These are phyloP conservation scores for Dermatemys mawii DNA, from an alignment of 2,113 vertebrate genomes.

Conservation along the genomic window DNA sequence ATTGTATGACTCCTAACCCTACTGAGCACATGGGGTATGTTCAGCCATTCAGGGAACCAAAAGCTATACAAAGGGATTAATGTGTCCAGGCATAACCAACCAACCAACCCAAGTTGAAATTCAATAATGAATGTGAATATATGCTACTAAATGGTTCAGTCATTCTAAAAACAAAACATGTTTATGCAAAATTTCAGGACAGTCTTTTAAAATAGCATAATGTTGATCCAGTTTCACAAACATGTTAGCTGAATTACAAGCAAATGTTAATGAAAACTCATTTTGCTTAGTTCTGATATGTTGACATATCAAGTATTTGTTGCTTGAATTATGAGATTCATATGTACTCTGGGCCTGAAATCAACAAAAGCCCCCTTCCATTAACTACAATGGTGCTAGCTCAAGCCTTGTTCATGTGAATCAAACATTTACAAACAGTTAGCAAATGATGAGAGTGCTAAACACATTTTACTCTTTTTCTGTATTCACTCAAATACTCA, in stretches of 20 bases:
- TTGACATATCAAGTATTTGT: not conserved
- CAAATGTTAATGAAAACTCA: not conserved
- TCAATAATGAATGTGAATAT: not conserved
- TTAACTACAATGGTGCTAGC: not conserved
- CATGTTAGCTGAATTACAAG: fast-evolving
- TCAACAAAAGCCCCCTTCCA: not conserved
- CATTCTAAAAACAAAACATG: not conserved
- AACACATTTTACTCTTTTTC: constrained; percentile 23
- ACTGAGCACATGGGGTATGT: not conserved
- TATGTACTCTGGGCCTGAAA: not conserved
- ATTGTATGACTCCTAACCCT: not conserved
- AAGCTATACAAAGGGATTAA: not conserved
- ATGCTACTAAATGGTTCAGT: not conserved
- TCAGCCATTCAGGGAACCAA: not conserved
- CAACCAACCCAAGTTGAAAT: not conserved
- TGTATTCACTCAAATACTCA: constrained; percentile 13
- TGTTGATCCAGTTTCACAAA: not conserved
- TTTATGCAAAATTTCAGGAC: not conserved
- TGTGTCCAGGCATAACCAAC: not conserved
- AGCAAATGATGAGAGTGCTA: constrained; percentile 39
- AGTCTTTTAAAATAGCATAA: not conserved
- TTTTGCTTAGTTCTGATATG: not conserved
- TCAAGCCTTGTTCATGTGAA: not conserved
- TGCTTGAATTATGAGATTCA: not conserved
- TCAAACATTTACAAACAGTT: constrained; percentile 35